phyloP scores from a whole-genome alignment of 1,140 invertebrate species.

The Drosophila pandora region DNA sequence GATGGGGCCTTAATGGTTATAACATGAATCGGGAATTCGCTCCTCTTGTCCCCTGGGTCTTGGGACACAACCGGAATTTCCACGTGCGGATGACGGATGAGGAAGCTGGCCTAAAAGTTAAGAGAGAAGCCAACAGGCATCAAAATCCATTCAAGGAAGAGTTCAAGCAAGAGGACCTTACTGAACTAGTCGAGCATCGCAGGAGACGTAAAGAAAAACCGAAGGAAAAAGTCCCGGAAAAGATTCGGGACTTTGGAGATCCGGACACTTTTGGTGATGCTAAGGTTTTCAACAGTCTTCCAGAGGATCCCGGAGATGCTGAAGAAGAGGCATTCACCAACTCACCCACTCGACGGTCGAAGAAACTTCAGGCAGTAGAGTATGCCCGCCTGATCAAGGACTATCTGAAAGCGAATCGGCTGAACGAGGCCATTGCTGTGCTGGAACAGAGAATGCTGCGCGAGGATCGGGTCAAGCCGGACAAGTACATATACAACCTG shows the following conservation, averaged over 20 bases:
- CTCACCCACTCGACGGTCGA: constrained; percentile 82
- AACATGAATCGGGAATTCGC: background rate
- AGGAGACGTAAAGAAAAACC: constrained; percentile 4
- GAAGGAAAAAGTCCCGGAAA: constrained; percentile 2
- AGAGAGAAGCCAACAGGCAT: constrained; percentile 54
- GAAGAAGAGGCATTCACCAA: constrained; percentile 85
- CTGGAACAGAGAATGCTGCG: constrained; percentile 90
- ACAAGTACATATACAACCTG: constrained; percentile 91
- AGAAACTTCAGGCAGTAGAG: constrained; percentile 85
- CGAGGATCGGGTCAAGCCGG: constrained; percentile 90
- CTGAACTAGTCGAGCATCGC: background rate
- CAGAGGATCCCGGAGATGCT: constrained; percentile 83
- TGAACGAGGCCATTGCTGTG: constrained; percentile 90
- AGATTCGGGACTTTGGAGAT: constrained; percentile 23
- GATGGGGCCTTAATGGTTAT: constrained; percentile 3
- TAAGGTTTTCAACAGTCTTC: background rate
- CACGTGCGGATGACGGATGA: constrained; percentile 71
- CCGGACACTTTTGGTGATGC: constrained; percentile 54
- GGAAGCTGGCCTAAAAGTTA: constrained; percentile 61
- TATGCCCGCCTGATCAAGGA: constrained; percentile 89
- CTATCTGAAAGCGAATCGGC: constrained; percentile 86
- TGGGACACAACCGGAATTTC: constrained; percentile 25
- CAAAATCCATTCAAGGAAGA: constrained; percentile 30
- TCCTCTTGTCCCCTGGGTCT: background rate
- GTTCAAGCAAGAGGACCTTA: background rate